Evolutionary conservation across 2,888 invertebrate species (phyloP).

Genomic region (Taphrorychus bicolor): DNA sequence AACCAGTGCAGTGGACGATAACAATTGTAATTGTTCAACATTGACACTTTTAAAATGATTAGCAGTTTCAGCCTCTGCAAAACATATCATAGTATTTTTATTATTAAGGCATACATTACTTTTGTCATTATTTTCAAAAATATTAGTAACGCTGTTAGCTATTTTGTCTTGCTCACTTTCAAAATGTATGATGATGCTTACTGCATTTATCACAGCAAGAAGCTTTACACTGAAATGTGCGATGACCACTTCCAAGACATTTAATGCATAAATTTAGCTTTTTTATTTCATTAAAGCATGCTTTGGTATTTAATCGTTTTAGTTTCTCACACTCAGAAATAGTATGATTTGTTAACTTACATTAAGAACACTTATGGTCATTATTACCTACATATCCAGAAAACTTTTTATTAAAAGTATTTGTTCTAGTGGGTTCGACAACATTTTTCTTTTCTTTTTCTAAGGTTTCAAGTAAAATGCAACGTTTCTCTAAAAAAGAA

Average conservation of each 20-base stretch:
- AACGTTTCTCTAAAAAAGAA: background rate
- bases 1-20: background rate
- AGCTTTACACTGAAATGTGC: background rate
- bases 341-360: background rate
- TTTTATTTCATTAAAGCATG: background rate
- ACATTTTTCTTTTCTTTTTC: background rate
- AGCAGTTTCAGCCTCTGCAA: no score
- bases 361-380: background rate
- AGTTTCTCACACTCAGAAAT: background rate
- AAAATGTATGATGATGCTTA: background rate
- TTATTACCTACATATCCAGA: background rate
- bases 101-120: no score
- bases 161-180: no score
- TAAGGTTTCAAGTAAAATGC: background rate
- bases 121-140: no score
- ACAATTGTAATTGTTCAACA: background rate
- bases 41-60: no score
- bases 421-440: background rate
- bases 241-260: background rate
- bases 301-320: background rate
- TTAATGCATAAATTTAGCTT: background rate
- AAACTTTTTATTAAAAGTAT: no score
- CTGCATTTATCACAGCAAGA: background rate
- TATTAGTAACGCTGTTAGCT: no score
- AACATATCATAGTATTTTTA: no score